Percentiles rank a stretch among this genome's conserved stretches.
Conservation (phyloP, 2,888 invertebrate genomes). For the Campopleginae sp. region DNA sequence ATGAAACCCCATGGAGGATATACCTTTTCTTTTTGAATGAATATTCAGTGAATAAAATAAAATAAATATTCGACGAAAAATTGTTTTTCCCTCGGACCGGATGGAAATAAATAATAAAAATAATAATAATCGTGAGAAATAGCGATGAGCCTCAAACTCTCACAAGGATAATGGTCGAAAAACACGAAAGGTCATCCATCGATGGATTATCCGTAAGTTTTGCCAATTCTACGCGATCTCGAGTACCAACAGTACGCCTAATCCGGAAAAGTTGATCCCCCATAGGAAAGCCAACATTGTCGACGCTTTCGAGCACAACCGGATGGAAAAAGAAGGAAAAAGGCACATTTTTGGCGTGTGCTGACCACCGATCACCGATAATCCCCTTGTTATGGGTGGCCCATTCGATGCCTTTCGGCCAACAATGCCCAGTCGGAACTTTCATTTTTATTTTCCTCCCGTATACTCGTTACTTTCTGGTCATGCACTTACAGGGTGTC, state of each 20-base stretch:
- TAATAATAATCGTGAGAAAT: no score
- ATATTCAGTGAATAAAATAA: background rate
- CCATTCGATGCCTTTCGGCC: background rate
- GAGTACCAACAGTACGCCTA: conserved; percentile 76
- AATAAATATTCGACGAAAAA: background rate
- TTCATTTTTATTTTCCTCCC: conserved; percentile 10
- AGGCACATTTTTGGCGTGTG: conserved; percentile 32
- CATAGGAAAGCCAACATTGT: conserved; percentile 19
- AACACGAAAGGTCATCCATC: conserved; percentile 2
- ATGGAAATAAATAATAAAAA: no score
- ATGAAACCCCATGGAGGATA: background rate
- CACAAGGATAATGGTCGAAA: conserved; percentile 7
- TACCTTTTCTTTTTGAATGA: background rate
- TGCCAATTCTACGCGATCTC: conserved; percentile 71
- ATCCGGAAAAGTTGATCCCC: conserved; percentile 61
- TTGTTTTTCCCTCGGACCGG: background rate
- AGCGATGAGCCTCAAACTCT: background rate
- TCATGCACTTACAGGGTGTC: background rate
- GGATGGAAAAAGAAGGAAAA: background rate
- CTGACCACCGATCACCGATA: conserved; percentile 55
- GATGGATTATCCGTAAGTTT: conserved; percentile 71
- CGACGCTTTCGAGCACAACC: background rate
- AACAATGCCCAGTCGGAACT: conserved; percentile 19
- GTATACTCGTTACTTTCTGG: background rate
- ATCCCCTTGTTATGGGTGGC: conserved; percentile 62